phyloP scores from a whole-genome alignment of 2,797 vertebrate species.

The Liparis tanakae region DNA sequence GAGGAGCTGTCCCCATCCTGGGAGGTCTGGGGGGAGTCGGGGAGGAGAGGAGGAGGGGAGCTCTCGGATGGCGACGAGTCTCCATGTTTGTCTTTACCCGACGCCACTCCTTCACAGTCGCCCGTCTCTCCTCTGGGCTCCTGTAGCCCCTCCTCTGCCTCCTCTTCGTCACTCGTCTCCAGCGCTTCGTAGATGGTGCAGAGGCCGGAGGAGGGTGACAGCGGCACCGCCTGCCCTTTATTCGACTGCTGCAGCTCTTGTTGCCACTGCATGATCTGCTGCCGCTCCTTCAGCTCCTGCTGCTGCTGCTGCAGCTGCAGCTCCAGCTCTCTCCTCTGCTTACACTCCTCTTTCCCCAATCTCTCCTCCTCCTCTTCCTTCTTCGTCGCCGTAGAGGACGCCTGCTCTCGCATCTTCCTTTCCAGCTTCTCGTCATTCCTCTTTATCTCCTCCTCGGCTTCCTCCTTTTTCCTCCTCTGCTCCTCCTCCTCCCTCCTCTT shows the following conservation, averaged over 20 bases:
- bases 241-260: conserved; percentile 75
- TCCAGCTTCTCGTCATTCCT: conserved; percentile 53
- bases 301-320: conserved; percentile 81
- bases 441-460: conserved; percentile 68
- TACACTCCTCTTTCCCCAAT: conserved; percentile 36
- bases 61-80: conserved; percentile 31
- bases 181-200: conserved; percentile 91
- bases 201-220: conserved; percentile 80
- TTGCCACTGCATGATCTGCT: conserved; percentile 84
- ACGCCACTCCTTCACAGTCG: conserved; percentile 27
- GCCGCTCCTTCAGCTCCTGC: conserved; percentile 79
- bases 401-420: conserved; percentile 45
- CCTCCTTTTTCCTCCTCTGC: conserved; percentile 64
- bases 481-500: conserved; percentile 64
- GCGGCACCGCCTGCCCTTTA: conserved; percentile 59
- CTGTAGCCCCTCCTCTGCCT: conserved; percentile 28
- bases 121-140: not conserved
- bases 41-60: conserved; percentile 30
- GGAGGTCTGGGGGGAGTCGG: conserved; percentile 43
- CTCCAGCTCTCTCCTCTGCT: conserved; percentile 69
- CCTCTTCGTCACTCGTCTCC: conserved; percentile 82
- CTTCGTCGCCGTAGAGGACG: conserved; percentile 24
- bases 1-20: conserved; percentile 43
- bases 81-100: conserved; percentile 15
- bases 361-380: conserved; percentile 48